Percentiles rank a stretch among this genome's conserved stretches.
These are phyloP conservation scores for Heterodera schachtii DNA, from an alignment of 1,140 invertebrate genomes.

Conservation along the genomic window DNA sequence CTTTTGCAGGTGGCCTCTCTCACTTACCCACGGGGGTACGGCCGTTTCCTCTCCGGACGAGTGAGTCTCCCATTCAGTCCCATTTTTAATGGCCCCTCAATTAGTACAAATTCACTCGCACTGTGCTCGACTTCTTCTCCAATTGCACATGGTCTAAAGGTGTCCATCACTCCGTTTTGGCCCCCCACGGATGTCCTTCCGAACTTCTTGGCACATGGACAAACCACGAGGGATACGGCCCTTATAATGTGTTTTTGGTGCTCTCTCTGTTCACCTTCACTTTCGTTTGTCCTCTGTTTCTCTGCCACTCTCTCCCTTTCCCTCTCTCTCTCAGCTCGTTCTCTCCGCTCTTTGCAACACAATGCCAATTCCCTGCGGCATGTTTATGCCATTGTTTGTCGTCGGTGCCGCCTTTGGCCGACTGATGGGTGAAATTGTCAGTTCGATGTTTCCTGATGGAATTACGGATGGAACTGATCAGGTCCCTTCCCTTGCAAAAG, in stretches of 20 bases:
- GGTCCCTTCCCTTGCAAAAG: slow-evolving; percentile 5
- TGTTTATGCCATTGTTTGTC: slow-evolving; percentile 64
- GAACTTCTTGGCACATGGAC: slow-evolving; percentile 56
- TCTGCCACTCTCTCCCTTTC: not conserved
- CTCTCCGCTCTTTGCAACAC: slow-evolving; percentile 92
- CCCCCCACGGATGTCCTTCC: slow-evolving; percentile 53
- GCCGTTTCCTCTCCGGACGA: slow-evolving; percentile 59
- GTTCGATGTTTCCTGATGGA: slow-evolving; percentile 85
- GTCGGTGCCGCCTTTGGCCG: slow-evolving; percentile 81
- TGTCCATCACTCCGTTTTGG: slow-evolving; percentile 39
- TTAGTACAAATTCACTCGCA: slow-evolving; percentile 63
- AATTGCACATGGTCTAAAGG: slow-evolving; percentile 61
- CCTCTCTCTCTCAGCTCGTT: slow-evolving; percentile 75
- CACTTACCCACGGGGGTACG: slow-evolving; percentile 61
- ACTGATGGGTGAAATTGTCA: slow-evolving; percentile 83
- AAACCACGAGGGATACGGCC: slow-evolving; percentile 64
- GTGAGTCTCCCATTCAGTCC: slow-evolving; percentile 28
- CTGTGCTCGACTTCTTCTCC: slow-evolving; percentile 60
- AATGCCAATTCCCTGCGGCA: slow-evolving; percentile 86
- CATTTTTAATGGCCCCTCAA: not conserved
- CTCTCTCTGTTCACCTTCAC: slow-evolving; percentile 49
- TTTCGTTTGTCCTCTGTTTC: slow-evolving; percentile 41
- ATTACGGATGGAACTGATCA: slow-evolving; percentile 71
- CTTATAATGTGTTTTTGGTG: slow-evolving; percentile 60
- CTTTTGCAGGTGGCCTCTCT: slow-evolving; percentile 43